Percentiles rank a stretch among this genome's conserved stretches.
Evolutionary conservation across 2,888 invertebrate genomes (phyloP).

Genomic region (Chironomus riparius): DNA sequence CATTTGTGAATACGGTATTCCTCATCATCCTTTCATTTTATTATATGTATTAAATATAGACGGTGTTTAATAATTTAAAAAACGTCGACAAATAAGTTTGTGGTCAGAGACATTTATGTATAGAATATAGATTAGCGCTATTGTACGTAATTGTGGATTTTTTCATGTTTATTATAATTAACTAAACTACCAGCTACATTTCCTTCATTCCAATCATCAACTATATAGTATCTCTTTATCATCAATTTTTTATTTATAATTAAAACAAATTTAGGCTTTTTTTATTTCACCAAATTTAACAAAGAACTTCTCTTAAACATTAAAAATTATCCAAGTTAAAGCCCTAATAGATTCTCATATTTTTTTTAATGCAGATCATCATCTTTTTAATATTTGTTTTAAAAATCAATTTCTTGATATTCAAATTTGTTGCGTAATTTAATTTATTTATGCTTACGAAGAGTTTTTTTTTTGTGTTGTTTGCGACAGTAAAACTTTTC

Average conservation of each 20-base stretch:
- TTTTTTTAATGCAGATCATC: no score
- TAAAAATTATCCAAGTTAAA: not conserved
- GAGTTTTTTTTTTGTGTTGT: no score
- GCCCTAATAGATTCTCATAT: no score
- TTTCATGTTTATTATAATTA: not conserved
- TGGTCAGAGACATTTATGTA: not conserved
- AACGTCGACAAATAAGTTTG: not conserved
- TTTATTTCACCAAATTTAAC: slow-evolving; percentile 15
- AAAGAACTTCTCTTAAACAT: not conserved
- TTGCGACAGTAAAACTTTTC: no score
- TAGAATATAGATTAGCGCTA: no score
- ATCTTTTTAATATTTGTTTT: no score
- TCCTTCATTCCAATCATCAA: slow-evolving; percentile 1
- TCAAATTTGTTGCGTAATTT: no score
- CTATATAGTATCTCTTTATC: not conserved
- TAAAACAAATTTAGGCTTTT: slow-evolving; percentile 15
- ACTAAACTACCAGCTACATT: slow-evolving; percentile 9
- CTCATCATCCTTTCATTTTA: not conserved
- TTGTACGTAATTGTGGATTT: not conserved
- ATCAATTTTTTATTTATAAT: not conserved
- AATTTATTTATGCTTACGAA: no score
- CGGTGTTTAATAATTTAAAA: not conserved
- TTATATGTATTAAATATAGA: not conserved
- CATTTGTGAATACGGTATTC: not conserved
- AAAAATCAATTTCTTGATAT: no score